These are phyloP conservation scores for Acipenser ruthenus DNA, from an alignment of 2,797 vertebrate species.

Conservation along the genomic window DNA sequence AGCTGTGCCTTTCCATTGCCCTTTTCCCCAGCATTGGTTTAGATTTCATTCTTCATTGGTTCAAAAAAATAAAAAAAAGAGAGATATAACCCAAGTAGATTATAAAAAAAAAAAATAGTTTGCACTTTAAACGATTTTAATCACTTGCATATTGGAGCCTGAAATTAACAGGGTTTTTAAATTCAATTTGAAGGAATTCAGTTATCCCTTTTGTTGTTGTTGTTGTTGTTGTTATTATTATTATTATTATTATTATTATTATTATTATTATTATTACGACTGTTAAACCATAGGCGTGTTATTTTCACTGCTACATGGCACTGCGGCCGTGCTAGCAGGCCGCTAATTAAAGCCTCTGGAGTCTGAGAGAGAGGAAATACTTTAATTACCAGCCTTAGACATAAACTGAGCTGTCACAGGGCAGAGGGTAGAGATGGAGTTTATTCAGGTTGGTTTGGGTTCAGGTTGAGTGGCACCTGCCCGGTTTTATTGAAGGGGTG, in stretches of 20 bases:
- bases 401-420: slow-evolving; percentile 28
- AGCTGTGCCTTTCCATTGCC: no score
- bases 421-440: slow-evolving; percentile 38
- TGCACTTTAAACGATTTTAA: not conserved
- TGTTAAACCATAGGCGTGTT: slow-evolving; percentile 4
- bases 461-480: slow-evolving; percentile 33
- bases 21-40: no score
- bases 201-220: slow-evolving; percentile 15
- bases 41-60: no score
- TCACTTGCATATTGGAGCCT: not conserved
- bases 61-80: no score
- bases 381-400: slow-evolving; percentile 49
- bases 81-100: no score
- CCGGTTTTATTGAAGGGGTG: not conserved
- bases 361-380: slow-evolving; percentile 38
- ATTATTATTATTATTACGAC: slow-evolving; percentile 3
- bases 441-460: slow-evolving; percentile 40
- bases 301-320: slow-evolving; percentile 34
- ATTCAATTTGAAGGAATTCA: slow-evolving; percentile 20
- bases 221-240: no score
- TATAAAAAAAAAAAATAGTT: no score
- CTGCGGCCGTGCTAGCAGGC: slow-evolving; percentile 30
- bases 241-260: no score
- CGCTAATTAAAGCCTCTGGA: slow-evolving; percentile 45
- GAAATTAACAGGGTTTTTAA: slow-evolving; percentile 8